A percentile compares a stretch with the other conserved stretches of the same genome.
Conservation (phyloP, 2,888 invertebrate genomes). For the Eupithecia inturbata region DNA sequence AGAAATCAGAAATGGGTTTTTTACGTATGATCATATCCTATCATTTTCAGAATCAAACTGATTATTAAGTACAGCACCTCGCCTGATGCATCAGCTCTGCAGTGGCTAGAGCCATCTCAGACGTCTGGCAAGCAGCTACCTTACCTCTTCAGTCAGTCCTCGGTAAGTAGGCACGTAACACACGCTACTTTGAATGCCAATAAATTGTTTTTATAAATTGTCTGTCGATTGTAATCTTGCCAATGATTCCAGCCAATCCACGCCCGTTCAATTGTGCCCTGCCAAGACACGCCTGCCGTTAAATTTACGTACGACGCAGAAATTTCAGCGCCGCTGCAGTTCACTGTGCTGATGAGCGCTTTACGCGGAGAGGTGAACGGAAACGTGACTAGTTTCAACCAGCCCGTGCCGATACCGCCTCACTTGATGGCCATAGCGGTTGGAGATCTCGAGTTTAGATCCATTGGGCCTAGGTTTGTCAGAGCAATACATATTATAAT, state of each 20-base stretch:
- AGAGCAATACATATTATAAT: background rate
- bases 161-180: constrained; percentile 72
- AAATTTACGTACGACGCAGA: constrained; percentile 92
- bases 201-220: background rate
- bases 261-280: constrained; percentile 94
- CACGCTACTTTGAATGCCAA: background rate
- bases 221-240: background rate
- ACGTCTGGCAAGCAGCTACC: constrained; percentile 94
- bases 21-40: background rate
- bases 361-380: constrained; percentile 20
- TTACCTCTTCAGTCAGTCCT: constrained; percentile 93
- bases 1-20: background rate
- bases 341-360: constrained; percentile 85
- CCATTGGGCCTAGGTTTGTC: constrained; percentile 38
- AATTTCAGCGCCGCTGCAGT: constrained; percentile 88
- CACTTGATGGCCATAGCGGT: constrained; percentile 52
- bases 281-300: constrained; percentile 96
- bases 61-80: constrained; percentile 90
- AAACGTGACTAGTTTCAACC: constrained; percentile 58
- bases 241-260: constrained; percentile 89
- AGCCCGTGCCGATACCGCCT: constrained; percentile 43
- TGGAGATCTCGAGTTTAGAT: constrained; percentile 12
- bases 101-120: constrained; percentile 94
- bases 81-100: constrained; percentile 91
- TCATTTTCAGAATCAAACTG: constrained; percentile 76